phyloP scores from a whole-genome alignment of 2,113 vertebrate species.

The Carollia perspicillata region DNA sequence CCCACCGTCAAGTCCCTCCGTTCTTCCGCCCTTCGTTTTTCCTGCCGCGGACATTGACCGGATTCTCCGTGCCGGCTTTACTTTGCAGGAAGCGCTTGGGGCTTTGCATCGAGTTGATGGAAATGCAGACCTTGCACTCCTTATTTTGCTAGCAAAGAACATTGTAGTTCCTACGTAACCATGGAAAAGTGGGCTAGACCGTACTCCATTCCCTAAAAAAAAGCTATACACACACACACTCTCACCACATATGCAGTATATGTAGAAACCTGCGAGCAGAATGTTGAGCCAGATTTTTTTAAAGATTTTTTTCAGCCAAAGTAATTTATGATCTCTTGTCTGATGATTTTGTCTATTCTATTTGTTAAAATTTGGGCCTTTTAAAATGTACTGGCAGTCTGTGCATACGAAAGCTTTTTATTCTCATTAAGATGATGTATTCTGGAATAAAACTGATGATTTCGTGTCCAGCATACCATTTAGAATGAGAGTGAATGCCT shows the following conservation, averaged over 20 bases:
- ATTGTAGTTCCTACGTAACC: constrained; percentile 93
- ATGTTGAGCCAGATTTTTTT: constrained; percentile 80
- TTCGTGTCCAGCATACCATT: constrained; percentile 70
- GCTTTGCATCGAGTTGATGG: constrained; percentile 91
- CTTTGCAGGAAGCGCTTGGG: constrained; percentile 88
- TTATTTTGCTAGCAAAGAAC: constrained; percentile 92
- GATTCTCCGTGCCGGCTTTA: constrained; percentile 92
- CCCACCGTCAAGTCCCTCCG: not conserved
- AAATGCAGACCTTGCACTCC: constrained; percentile 92
- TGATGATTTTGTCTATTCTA: constrained; percentile 71
- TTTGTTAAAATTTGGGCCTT: constrained; percentile 77
- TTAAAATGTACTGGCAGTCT: constrained; percentile 69
- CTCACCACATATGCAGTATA: not conserved
- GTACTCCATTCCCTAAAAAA: constrained; percentile 47
- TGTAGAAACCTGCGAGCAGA: constrained; percentile 71
- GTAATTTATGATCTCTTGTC: constrained; percentile 77
- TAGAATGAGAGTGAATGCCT: constrained; percentile 69
- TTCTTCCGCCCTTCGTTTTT: constrained; percentile 75
- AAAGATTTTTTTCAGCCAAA: constrained; percentile 78
- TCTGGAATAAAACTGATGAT: constrained; percentile 74
- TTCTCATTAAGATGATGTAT: constrained; percentile 71
- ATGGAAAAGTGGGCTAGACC: constrained; percentile 50
- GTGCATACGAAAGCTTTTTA: constrained; percentile 76
- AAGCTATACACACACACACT: not conserved
- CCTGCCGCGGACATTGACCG: constrained; percentile 86